Conservation (phyloP, 2,888 invertebrate genomes). For the Anticlea derivata region DNA sequence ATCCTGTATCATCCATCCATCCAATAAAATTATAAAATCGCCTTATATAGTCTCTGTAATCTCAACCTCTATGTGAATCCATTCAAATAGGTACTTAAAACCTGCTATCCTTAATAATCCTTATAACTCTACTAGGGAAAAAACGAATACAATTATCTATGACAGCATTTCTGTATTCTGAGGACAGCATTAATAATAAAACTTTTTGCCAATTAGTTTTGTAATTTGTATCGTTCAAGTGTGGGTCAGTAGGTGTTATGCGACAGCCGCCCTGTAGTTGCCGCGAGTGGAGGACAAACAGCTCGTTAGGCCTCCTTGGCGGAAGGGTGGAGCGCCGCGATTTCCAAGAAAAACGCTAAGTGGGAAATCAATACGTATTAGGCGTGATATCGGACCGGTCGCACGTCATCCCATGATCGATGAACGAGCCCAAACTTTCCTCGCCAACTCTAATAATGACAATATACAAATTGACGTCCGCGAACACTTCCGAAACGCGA, state of each 20-base stretch:
- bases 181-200: too few species aligned
- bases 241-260: slow-evolving; percentile 38
- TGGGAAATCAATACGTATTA: slow-evolving; percentile 84
- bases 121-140: too few species aligned
- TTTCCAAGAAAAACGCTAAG: slow-evolving; percentile 83
- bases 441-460: slow-evolving; percentile 80
- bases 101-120: too few species aligned
- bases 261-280: slow-evolving; percentile 61
- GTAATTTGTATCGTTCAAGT: slow-evolving; percentile 23
- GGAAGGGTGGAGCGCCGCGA: slow-evolving; percentile 81
- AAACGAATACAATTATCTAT: too few species aligned
- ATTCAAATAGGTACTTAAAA: too few species aligned
- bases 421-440: slow-evolving; percentile 80
- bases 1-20: too few species aligned
- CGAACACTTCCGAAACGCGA: slow-evolving; percentile 77
- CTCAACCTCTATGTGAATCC: too few species aligned
- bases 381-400: slow-evolving; percentile 80
- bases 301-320: slow-evolving; percentile 76
- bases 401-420: slow-evolving; percentile 82
- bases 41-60: too few species aligned
- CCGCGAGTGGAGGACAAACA: slow-evolving; percentile 79
- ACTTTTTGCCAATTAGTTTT: slow-evolving; percentile 18
- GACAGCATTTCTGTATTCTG: too few species aligned
- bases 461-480: slow-evolving; percentile 84
- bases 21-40: too few species aligned